Conservation (phyloP, 2,888 invertebrate genomes). For the Lampropteryx suffumata region DNA sequence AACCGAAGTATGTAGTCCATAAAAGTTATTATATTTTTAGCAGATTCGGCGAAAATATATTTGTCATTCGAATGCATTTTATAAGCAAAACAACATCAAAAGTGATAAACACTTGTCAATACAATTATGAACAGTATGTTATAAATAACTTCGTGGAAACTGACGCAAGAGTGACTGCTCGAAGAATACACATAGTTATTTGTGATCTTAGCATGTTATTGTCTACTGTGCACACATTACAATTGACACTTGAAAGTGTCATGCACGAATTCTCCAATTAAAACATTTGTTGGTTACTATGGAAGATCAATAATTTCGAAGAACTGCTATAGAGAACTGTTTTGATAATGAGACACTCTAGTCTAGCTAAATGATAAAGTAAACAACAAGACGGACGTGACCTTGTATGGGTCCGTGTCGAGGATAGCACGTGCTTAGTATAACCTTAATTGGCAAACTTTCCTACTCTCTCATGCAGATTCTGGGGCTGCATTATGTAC, state of each 20-base stretch:
- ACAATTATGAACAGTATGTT: slow-evolving; percentile 34
- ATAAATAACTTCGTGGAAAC: slow-evolving; percentile 37
- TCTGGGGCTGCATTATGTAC: background rate
- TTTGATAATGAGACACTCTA: slow-evolving; percentile 20
- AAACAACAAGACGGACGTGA: slow-evolving; percentile 33
- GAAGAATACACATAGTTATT: slow-evolving; percentile 33
- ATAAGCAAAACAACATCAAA: slow-evolving; percentile 15
- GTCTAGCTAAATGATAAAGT: slow-evolving; percentile 36
- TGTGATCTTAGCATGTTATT: slow-evolving; percentile 43
- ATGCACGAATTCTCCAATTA: slow-evolving; percentile 42
- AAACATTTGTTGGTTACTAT: too few species aligned
- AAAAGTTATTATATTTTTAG: slow-evolving; percentile 36
- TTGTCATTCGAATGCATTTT: too few species aligned
- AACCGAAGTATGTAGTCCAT: slow-evolving; percentile 48
- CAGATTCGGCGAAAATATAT: slow-evolving; percentile 50
- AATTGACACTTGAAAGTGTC: too few species aligned
- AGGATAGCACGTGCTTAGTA: slow-evolving; percentile 39
- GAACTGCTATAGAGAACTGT: slow-evolving; percentile 1
- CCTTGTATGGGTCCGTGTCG: slow-evolving; percentile 32
- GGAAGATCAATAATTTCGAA: slow-evolving; percentile 22
- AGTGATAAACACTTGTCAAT: slow-evolving; percentile 18
- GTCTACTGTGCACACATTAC: slow-evolving; percentile 44
- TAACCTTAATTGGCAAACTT: slow-evolving; percentile 31
- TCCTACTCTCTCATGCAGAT: slow-evolving; percentile 29
- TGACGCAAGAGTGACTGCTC: slow-evolving; percentile 30